Evolutionary conservation across 2,888 invertebrate genomes (phyloP), one percentile per base, ranked within the genome.

Genomic region (Plutella xylostella): DNA sequence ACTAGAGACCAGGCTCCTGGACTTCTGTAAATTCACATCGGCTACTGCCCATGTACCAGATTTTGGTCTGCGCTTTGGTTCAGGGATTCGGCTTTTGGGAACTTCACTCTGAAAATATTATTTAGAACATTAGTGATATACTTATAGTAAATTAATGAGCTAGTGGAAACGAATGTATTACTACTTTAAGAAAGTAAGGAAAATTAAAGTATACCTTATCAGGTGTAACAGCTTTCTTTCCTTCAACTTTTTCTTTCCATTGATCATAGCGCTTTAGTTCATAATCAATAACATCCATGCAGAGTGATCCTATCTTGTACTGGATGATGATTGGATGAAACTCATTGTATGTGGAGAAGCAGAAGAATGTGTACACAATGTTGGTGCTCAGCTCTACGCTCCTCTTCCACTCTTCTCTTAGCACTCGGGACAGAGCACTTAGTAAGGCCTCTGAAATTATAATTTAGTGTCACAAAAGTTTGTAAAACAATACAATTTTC

Each of bases 341-440:
- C 64, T 94, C 93, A 59, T 93, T 91, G 68, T 97, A 98, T 33
- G 94, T 93, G 11, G 98, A 98, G 69, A 99, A 97, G 69, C 97
- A 98, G 72, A 97, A 96, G 82, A 98, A 98, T 60, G 96, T 94
- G 70, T 96, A 96, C 53, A 97, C 92, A 65, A 99, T 94, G 75
- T 97, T 97, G 56, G 96, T 97, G 57, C 97, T 96, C 48, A 99
- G 80, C 70, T 98, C 97, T 61, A 97, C 92, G 71, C 95, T 98
- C 67, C 94, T 91, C 74, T 94, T 94, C 94, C 97, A 98, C 79
- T 99, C 98, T 84, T 99, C 99, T 54, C 98, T 88, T 45, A 99
- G 84, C 25, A 98, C 97, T 65, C 99, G 88, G 11, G 97, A 94
- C 57, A 99, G 85, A 33, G 98, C 98, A 80, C 97, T 97, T 42